Base-by-base conservation (phyloP, 2,888 invertebrate species). In the Hanleya hanleyi region DNA sequence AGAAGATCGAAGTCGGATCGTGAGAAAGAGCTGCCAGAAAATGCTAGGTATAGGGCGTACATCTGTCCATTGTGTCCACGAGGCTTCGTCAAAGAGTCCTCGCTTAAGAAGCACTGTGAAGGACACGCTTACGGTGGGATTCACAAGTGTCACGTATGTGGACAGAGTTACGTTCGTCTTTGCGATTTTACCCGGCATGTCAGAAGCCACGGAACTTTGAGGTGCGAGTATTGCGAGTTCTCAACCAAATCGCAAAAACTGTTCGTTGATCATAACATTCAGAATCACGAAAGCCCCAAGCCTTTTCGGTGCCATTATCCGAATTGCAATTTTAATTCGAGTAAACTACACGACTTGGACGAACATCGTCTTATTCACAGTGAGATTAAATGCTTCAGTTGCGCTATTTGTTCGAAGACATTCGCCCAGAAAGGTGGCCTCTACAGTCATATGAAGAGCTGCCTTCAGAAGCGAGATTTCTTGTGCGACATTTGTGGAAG, bases 401-500 rank as follows among this genome's bases (percentile, higher is more conserved):
- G 86, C 66, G 69, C 74, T 26, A 78, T 82, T 36, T 86, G 86
- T 67, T 82, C 80, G n/a, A 78, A 79, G 70, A 70, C 72, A 29
- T 86, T 85, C 65, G 76, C 81, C 12, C 83, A 82, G 70, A 73
- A 77, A 6, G 74, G 74, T 22, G 81, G 83, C 15, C 72, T 84
- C 15, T 72, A 74, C 47, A 74, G 73, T 26, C 84, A 85, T 67
- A 74, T 76, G 22, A 70, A 76, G 7, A 79, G 83, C 38, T 85
- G 84, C 69, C 75, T 75, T 18, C 76, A 82, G n/a, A 67, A 76
- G 64, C 77, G 81, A 26, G 69, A 77, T n/a, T 84, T 77, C 67
- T 75, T 84, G 33, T 85, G 84, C 64, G 84, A 85, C 37, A 68
- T 82, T 38, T 85, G 84, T 66, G 84, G 84, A 6, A 76, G 79